These are phyloP conservation scores for Crotalus tigris DNA, from an alignment of 2,113 vertebrate genomes.

Conservation along the genomic window DNA sequence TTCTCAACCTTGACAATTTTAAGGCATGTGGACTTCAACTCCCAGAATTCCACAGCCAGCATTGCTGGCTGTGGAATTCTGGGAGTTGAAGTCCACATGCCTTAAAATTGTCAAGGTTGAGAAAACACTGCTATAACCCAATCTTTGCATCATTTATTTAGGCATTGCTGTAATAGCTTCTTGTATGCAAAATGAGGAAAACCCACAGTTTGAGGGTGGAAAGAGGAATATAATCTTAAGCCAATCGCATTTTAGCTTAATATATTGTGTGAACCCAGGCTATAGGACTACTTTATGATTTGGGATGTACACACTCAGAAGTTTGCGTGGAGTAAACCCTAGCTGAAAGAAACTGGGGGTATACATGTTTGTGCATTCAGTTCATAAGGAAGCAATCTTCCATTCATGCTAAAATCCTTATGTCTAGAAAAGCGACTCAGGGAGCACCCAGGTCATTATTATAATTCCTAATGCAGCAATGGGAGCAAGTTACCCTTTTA, in stretches of 20 bases:
- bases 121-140: no score
- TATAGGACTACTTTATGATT: not conserved
- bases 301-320: not conserved
- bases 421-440: constrained; percentile 1
- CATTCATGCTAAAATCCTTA: not conserved
- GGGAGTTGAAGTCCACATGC: no score
- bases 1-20: no score
- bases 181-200: not conserved
- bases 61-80: no score
- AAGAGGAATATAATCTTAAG: not conserved
- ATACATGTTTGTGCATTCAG: not conserved
- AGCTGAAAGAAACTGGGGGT: not conserved
- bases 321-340: not conserved
- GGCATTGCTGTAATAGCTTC: not conserved
- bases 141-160: not conserved
- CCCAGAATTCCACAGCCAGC: no score
- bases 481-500: not conserved
- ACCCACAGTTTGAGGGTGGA: not conserved
- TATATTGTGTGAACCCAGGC: not conserved
- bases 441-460: not conserved
- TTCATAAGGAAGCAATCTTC: not conserved
- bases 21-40: no score
- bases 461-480: not conserved
- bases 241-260: not conserved
- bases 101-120: no score